Conservation (phyloP, 1,140 invertebrate species). For the Phymorhynchus buccinoides region DNA sequence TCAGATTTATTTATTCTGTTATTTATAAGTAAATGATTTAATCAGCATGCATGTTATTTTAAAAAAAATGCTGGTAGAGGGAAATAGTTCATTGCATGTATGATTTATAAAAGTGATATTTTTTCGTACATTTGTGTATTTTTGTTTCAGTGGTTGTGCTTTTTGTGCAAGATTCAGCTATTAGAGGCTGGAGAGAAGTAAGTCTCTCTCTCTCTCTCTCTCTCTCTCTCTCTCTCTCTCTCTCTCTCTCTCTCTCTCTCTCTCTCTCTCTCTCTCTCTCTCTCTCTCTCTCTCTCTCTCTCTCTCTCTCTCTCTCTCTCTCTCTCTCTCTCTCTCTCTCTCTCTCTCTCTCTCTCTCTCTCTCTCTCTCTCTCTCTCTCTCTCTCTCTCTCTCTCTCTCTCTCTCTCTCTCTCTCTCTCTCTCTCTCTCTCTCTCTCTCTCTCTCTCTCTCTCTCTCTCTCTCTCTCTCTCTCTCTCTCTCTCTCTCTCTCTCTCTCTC, state of each 20-base stretch:
- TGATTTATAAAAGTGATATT: too few relatives aligned
- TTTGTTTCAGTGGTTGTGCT: conserved; percentile 65
- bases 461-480: not conserved
- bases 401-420: not conserved
- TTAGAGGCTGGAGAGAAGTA: conserved; percentile 66
- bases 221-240: not conserved
- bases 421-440: too few relatives aligned
- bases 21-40: too few relatives aligned
- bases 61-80: too few relatives aligned
- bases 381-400: not conserved
- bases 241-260: not conserved
- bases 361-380: too few relatives aligned
- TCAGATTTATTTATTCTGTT: too few relatives aligned
- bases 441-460: not conserved
- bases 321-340: too few relatives aligned
- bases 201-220: conserved; percentile 21
- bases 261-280: not conserved
- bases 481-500: too few relatives aligned
- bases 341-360: not conserved
- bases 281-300: not conserved
- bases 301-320: not conserved
- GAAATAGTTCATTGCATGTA: too few relatives aligned
- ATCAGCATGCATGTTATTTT: too few relatives aligned
- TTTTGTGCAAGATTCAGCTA: conserved; percentile 55
- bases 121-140: too few relatives aligned